These are phyloP conservation scores for Cyclargus thomasi DNA, from an alignment of 1,140 invertebrate species.

Conservation along the genomic window DNA sequence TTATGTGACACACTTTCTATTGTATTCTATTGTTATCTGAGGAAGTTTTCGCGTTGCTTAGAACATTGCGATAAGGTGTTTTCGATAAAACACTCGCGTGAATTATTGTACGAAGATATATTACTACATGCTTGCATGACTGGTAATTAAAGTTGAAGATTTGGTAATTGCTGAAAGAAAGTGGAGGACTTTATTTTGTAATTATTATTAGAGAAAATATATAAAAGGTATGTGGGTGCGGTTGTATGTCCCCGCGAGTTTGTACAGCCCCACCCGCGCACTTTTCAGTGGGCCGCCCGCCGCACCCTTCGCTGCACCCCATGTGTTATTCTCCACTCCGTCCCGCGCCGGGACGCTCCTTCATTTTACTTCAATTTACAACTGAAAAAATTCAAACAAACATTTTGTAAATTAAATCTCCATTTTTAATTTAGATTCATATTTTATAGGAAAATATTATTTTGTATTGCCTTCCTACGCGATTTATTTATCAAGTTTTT, in stretches of 20 bases:
- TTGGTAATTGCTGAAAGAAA: neutral
- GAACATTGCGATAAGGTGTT: conserved; percentile 2
- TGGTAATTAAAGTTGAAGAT: neutral
- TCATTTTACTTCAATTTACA: conserved; percentile 74
- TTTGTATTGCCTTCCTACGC: neutral
- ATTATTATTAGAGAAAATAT: conserved; percentile 28
- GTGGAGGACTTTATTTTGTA: conserved; percentile 7
- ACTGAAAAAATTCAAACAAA: conserved; percentile 71
- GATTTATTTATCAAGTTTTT: neutral
- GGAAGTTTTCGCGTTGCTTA: conserved; percentile 34
- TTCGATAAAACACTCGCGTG: neutral
- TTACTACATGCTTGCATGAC: neutral
- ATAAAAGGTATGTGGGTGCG: conserved; percentile 32
- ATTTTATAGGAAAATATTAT: conserved; percentile 17
- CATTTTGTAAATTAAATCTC: conserved; percentile 44
- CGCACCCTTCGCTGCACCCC: conserved; percentile 74
- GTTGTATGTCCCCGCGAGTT: conserved; percentile 70
- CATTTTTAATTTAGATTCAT: conserved; percentile 30
- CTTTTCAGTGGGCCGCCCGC: conserved; percentile 70
- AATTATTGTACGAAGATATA: neutral
- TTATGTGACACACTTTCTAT: conserved; percentile 64
- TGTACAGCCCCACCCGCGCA: conserved; percentile 73
- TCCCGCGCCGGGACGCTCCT: conserved; percentile 69
- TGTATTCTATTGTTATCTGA: conserved; percentile 49
- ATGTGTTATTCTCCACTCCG: conserved; percentile 73